Base-by-base conservation (phyloP, 2,113 vertebrate species). In the Myrmecobius fasciatus region DNA sequence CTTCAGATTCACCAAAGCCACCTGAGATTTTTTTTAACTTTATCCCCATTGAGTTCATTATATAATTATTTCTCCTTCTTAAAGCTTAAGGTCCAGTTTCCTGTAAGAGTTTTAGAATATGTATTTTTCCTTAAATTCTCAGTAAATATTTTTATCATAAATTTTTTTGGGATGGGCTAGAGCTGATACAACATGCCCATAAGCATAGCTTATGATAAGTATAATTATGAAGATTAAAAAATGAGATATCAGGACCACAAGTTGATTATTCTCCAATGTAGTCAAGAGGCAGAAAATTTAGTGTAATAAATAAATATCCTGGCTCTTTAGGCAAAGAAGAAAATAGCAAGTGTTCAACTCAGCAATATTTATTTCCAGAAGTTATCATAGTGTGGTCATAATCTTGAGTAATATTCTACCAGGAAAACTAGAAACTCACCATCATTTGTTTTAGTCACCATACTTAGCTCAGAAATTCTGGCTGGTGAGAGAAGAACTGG, bases 401-500 rank as follows among this genome's bases (percentile, higher is more conserved):
- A 0, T 36, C 20, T 43, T 93, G 43, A 9, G 6, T 75, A 49
- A 67, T 53, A 60, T n/a, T 90, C 93, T 92, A 88, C 4, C 24
- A 51, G 75, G 36, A 94, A 89, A 1, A 51, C n/a, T 0, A 67
- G 92, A 46, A 43, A 97, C 97, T 97, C 92, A 98, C 97, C 98
- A 0, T 94, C 94, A 9, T 94, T 95, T 52, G 91, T 94, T 96
- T 96, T 95, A 14, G 89, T 96, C 6, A 98, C 95, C 36, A 56
- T 17, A 3, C 93, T 96, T 89, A 99, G 97, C 91, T 99, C 98
- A 91, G 96, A 88, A 95, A 99, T 97, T 91, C 98, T 97, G n/a
- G 96, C 96, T 83, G 98, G 98, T 89, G 98, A 98, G 91, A 99
- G 98, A 53, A 99, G 93, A 89, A 99, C 2, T 48, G 98, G 98